phyloP scores from a whole-genome alignment of 2,797 vertebrate species.

The Erethizon dorsatum region DNA sequence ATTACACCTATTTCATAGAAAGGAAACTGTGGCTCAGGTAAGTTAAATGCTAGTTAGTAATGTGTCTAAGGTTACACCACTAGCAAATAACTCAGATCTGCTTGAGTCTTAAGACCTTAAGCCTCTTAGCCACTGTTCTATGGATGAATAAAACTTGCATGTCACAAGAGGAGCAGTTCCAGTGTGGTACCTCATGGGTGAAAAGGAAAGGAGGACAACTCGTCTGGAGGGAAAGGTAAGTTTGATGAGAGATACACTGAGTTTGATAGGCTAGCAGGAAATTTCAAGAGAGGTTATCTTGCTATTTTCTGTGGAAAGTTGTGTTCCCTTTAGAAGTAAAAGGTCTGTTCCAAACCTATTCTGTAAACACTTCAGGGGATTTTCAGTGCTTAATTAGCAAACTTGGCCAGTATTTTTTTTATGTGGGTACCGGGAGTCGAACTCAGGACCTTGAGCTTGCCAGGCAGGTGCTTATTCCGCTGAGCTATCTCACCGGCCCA shows the following conservation, averaged over 20 bases:
- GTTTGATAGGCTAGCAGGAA: background rate
- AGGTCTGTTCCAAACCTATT: conserved; percentile 24
- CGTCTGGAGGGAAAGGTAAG: background rate
- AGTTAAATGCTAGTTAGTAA: conserved; percentile 7
- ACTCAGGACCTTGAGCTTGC: too few species aligned
- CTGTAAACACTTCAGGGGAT: conserved; percentile 63
- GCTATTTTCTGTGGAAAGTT: conserved; percentile 57
- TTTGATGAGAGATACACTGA: background rate
- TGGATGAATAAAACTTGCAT: background rate
- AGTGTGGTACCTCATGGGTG: background rate
- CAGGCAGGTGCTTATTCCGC: too few species aligned
- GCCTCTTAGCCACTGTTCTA: background rate
- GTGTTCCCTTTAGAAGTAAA: conserved; percentile 65
- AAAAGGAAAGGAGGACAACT: background rate
- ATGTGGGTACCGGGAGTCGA: too few species aligned
- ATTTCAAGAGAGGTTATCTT: conserved; percentile 24
- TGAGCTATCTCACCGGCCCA: too few species aligned
- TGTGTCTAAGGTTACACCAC: background rate
- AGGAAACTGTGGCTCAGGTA: background rate
- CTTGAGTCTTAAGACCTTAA: background rate
- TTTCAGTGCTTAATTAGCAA: conserved; percentile 77
- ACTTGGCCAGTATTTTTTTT: conserved; percentile 45
- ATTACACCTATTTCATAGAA: conserved; percentile 8
- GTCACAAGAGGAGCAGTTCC: background rate
- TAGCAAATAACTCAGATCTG: background rate